phyloP scores from a whole-genome alignment of 2,113 vertebrate species.

The Lontra canadensis region DNA sequence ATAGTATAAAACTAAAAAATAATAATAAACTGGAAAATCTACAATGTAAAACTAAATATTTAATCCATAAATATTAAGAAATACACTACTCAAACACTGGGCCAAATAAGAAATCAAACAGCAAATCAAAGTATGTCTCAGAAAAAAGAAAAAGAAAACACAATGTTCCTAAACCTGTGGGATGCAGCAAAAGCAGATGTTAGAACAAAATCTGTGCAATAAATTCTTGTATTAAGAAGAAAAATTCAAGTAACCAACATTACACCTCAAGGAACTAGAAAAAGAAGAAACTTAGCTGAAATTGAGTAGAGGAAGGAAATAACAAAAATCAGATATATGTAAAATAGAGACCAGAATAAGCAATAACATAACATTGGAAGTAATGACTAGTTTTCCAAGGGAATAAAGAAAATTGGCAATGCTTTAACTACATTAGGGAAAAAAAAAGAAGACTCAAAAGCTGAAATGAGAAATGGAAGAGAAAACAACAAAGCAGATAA shows the following conservation, averaged over 20 bases:
- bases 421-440: neutral
- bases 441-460: neutral
- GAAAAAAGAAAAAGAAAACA: neutral
- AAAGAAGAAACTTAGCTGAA: neutral
- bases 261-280: neutral
- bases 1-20: neutral
- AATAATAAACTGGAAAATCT: neutral
- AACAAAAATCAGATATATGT: neutral
- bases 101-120: neutral
- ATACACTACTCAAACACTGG: neutral
- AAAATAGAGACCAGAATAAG: neutral
- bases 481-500: neutral
- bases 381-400: neutral
- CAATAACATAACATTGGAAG: neutral
- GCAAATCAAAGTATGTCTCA: neutral
- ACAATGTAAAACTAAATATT: neutral
- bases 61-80: neutral
- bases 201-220: neutral
- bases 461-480: neutral
- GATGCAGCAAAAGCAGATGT: neutral
- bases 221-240: neutral
- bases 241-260: neutral
- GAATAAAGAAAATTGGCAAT: neutral
- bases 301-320: neutral
- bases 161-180: neutral